Base-by-base conservation (phyloP, 1,140 invertebrate genomes). In the Araneus ventricosus region DNA sequence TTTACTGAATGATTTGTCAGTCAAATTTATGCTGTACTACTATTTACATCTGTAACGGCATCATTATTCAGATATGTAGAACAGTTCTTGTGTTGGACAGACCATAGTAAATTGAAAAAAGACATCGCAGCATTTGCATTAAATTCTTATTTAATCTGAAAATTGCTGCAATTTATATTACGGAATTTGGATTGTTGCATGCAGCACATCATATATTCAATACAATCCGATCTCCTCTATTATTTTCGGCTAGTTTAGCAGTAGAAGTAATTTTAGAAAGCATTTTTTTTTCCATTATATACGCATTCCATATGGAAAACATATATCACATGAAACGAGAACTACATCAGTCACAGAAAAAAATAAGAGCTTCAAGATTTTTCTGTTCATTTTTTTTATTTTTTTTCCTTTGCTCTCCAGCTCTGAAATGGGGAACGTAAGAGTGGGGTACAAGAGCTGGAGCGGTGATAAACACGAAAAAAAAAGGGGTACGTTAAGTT, bases 401-500 rank as follows among this genome's bases (percentile, higher is more conserved):
- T 67, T 67, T 67, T 67, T 63, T 24, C 7, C 2, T 10, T 27
- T 2, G 10, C 63, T 27, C 34, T 75, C 30, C 30, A 75, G 37
- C 70, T 20, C 45, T 14, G 27, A 30, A 75, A 75, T 34, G 20
- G 30, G 34, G 27, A 67, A 61, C 20, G 59, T 6, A n/a, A 30
- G 10, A 75, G 27, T 75, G 70, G 34, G 30, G 20, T 20, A 75
- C 4, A 75, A 75, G 30, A 27, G 70, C 34, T 20, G 70, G 30
- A 75, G 34, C 70, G 30, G 34, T 20, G 70, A 75, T 75, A 75
- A 75, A 37, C 70, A 75, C 20, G 34, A n/a, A n/a, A 52, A 75
- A 34, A 75, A 75, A 75, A 37, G 30, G 70, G 30, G 70, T 75
- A 75, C 17, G 70, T 75, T 75, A 14, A 34, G 70, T 75, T 75